A percentile compares a stretch with the other conserved stretches of the same genome.
These are phyloP conservation scores for Galeruca laticollis DNA, from an alignment of 2,888 invertebrate genomes.

Conservation along the genomic window DNA sequence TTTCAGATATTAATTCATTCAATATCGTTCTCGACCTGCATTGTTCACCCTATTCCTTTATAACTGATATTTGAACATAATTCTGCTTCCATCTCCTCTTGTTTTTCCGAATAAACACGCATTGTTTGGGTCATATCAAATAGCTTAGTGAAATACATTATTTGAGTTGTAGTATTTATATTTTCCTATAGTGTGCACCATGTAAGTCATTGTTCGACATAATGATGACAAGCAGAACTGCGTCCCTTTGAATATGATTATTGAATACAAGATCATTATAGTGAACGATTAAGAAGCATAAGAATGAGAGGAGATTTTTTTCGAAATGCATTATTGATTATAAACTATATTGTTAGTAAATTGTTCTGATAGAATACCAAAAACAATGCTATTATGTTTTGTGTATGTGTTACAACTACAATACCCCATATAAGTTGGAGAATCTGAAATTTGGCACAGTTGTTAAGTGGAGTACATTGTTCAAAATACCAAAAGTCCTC, in stretches of 20 bases:
- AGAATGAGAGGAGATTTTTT: neutral
- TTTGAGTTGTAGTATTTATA: slow-evolving; percentile 2
- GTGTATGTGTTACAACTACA: too few relatives aligned
- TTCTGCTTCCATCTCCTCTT: slow-evolving; percentile 23
- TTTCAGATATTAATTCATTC: slow-evolving; percentile 32
- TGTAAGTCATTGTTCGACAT: neutral
- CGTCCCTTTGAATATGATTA: neutral
- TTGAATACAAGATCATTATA: neutral
- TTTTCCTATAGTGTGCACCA: neutral
- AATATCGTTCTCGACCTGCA: slow-evolving; percentile 12
- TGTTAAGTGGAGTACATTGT: too few relatives aligned
- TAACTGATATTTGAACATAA: slow-evolving; percentile 29
- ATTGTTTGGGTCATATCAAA: slow-evolving; percentile 1
- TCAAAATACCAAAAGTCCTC: too few relatives aligned
- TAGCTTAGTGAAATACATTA: neutral
- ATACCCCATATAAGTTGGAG: too few relatives aligned
- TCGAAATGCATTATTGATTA: too few relatives aligned
- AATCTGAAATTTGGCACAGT: too few relatives aligned
- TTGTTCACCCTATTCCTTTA: slow-evolving; percentile 25
- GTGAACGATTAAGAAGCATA: neutral
- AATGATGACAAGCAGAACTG: neutral
- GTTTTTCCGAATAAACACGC: slow-evolving; percentile 9
- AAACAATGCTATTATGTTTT: too few relatives aligned
- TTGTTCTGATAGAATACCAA: too few relatives aligned
- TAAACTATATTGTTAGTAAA: too few relatives aligned